Percentiles rank a stretch among this genome's conserved stretches.
Evolutionary conservation across 2,797 vertebrate genomes (phyloP).

Genomic region (Emydoidea blandingii): DNA sequence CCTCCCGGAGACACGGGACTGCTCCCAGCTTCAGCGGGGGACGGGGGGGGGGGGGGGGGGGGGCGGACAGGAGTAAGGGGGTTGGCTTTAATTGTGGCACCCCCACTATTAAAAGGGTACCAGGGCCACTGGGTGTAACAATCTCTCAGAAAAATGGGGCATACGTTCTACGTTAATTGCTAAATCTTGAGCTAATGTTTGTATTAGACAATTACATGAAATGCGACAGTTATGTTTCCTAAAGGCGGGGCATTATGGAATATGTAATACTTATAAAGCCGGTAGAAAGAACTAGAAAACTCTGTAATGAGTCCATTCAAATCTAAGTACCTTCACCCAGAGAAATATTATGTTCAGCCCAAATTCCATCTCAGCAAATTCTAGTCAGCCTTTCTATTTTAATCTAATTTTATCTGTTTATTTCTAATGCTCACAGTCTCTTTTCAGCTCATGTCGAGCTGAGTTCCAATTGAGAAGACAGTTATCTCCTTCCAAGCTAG

Average conservation of each 20-base stretch:
- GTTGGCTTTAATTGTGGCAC: too few species aligned
- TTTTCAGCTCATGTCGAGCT: not conserved
- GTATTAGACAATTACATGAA: slow-evolving; percentile 59
- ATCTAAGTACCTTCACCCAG: not conserved
- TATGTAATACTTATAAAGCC: slow-evolving; percentile 50
- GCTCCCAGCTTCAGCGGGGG: too few species aligned
- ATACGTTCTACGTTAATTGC: slow-evolving; percentile 32
- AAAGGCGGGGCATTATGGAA: slow-evolving; percentile 53
- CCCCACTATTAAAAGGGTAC: too few species aligned
- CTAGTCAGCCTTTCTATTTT: not conserved
- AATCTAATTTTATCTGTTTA: not conserved
- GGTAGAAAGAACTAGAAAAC: slow-evolving; percentile 39
- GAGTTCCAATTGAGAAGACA: not conserved
- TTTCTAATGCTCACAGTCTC: not conserved
- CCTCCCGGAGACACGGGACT: too few species aligned
- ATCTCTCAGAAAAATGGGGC: slow-evolving; percentile 35
- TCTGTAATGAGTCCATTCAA: slow-evolving; percentile 12
- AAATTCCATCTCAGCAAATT: not conserved
- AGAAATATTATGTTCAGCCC: not conserved
- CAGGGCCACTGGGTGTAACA: not conserved
- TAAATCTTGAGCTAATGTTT: slow-evolving; percentile 65
- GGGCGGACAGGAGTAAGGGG: too few species aligned
- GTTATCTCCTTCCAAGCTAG: not conserved
- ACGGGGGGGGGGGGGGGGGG: too few species aligned
- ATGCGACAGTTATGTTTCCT: slow-evolving; percentile 61